Evolutionary conservation across 2,113 vertebrate genomes (phyloP).

Genomic region (Zosterops hypoxanthus): DNA sequence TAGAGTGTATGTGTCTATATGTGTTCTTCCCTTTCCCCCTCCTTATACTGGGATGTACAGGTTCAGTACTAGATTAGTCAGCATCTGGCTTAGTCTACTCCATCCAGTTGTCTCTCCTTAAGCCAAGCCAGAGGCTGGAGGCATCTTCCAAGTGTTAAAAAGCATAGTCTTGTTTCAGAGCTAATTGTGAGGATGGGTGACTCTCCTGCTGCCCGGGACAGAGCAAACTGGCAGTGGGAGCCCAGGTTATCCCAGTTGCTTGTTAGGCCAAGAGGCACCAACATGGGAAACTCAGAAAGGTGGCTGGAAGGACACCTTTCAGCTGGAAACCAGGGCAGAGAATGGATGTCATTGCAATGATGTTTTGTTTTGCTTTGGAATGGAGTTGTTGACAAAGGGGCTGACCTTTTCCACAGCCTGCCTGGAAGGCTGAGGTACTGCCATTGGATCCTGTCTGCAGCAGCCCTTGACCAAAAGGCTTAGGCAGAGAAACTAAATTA

Average conservation of each 20-base stretch:
- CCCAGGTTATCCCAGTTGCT: not conserved
- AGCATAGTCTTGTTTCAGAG: not conserved
- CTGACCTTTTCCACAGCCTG: not conserved
- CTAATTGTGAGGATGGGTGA: not conserved
- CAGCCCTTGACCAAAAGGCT: not conserved
- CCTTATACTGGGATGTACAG: not conserved
- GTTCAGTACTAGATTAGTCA: not conserved
- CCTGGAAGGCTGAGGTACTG: not conserved
- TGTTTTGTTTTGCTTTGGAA: not conserved
- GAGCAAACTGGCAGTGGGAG: not conserved
- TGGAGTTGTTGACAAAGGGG: not conserved
- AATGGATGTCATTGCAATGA: not conserved
- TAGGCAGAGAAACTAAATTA: not conserved
- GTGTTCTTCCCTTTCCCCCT: not conserved
- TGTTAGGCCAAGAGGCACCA: not conserved
- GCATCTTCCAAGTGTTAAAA: not conserved
- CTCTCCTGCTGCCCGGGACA: not conserved
- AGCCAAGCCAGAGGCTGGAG: not conserved
- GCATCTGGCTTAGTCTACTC: not conserved
- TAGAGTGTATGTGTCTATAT: not conserved
- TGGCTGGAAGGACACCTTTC: not conserved
- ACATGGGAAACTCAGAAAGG: accelerated
- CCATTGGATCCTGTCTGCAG: not conserved
- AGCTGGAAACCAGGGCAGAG: not conserved
- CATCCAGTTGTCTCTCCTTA: not conserved